phyloP scores from a whole-genome alignment of 1,140 invertebrate genomes.

The Parasteatoda tepidariorum region DNA sequence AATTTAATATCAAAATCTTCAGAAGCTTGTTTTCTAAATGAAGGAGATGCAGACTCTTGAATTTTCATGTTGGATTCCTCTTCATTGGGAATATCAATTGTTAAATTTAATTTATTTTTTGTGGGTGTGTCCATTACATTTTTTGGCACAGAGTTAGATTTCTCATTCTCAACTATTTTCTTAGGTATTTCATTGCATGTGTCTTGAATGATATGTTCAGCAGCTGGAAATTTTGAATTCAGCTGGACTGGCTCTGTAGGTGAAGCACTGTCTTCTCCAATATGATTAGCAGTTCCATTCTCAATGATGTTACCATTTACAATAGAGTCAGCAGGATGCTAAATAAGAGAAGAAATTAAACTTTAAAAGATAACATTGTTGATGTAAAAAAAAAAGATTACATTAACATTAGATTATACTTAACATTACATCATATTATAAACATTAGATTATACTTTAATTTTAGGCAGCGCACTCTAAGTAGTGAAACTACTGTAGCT shows the following conservation, averaged over 20 bases:
- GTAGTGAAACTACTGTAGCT: too few species aligned
- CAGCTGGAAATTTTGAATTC: slow-evolving; percentile 10
- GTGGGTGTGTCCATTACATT: slow-evolving; percentile 3
- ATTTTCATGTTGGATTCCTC: background rate
- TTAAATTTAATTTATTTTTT: slow-evolving; percentile 51
- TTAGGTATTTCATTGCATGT: background rate
- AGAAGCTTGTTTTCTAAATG: slow-evolving; percentile 21
- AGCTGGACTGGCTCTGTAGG: background rate
- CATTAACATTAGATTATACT: too few species aligned
- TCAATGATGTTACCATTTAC: slow-evolving; percentile 3
- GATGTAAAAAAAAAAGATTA: background rate
- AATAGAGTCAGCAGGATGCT: background rate
- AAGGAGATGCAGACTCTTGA: slow-evolving; percentile 22
- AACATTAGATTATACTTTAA: too few species aligned
- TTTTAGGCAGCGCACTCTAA: too few species aligned
- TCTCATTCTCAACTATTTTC: background rate
- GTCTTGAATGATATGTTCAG: slow-evolving; percentile 9
- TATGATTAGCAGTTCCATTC: slow-evolving; percentile 27
- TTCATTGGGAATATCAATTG: slow-evolving; percentile 53
- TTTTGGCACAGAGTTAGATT: background rate
- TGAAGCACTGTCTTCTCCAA: background rate
- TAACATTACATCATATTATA: too few species aligned
- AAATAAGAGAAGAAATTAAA: background rate
- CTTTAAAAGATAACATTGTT: background rate
- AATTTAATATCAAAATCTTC: slow-evolving; percentile 52